Evolutionary conservation across 2,113 vertebrate genomes (phyloP).

Genomic region (Nothobranchius furzeri): DNA sequence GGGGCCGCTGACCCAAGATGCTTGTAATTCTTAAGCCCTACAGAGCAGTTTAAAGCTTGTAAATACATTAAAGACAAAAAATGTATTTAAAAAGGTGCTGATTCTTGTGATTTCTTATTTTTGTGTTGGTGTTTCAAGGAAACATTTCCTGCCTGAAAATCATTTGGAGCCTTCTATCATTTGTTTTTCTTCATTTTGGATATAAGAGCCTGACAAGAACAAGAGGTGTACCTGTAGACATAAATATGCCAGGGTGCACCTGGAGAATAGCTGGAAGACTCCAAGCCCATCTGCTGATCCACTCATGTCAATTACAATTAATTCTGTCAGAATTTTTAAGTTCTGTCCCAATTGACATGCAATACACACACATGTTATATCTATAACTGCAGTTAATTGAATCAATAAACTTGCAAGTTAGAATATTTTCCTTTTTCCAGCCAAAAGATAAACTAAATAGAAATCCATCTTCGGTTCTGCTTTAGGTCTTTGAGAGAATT

Average conservation of each 20-base stretch:
- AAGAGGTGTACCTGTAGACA: not conserved
- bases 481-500: too few species aligned
- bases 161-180: not conserved
- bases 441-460: too few species aligned
- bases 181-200: not conserved
- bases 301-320: not conserved
- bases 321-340: not conserved
- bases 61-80: conserved; percentile 95
- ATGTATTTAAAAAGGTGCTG: conserved; percentile 84
- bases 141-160: not conserved
- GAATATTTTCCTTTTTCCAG: too few species aligned
- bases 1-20: conserved; percentile 75
- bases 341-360: too few species aligned
- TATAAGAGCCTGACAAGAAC: not conserved
- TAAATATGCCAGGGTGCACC: not conserved
- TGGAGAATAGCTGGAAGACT: not conserved
- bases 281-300: conserved; percentile 1
- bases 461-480: too few species aligned
- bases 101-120: conserved; percentile 57
- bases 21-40: conserved; percentile 90
- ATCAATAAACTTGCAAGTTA: too few species aligned
- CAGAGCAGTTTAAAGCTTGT: conserved; percentile 95
- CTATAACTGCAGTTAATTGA: too few species aligned
- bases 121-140: not conserved
- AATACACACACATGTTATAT: too few species aligned